A percentile compares a stretch with the other conserved stretches of the same genome.
phyloP scores from a whole-genome alignment of 2,797 vertebrate genomes.

The Rhabdophis nuchalis region DNA sequence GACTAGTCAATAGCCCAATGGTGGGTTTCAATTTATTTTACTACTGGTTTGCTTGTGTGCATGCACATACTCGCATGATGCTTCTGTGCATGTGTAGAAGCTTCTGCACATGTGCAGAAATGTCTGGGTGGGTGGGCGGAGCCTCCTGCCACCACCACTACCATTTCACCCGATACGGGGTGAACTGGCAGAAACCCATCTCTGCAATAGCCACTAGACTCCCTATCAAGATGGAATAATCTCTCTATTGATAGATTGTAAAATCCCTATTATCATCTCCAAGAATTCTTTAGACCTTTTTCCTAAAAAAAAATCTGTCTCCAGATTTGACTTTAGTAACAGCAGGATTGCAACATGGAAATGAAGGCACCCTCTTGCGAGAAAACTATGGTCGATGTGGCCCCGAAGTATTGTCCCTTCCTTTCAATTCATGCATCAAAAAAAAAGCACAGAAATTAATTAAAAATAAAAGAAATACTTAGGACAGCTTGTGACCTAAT shows the following conservation, averaged over 20 bases:
- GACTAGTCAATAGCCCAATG: not conserved
- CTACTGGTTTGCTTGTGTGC: too few species aligned
- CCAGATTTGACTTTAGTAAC: not conserved
- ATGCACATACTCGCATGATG: too few species aligned
- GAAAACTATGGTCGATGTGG: not conserved
- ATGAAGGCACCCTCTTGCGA: not conserved
- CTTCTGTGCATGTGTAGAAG: too few species aligned
- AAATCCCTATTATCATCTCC: not conserved
- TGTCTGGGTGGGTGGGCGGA: too few species aligned
- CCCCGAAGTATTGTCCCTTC: not conserved
- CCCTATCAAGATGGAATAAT: not conserved
- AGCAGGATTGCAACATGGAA: not conserved
- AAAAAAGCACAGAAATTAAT: too few species aligned
- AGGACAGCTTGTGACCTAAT: not conserved
- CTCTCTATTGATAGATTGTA: not conserved
- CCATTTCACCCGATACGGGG: too few species aligned
- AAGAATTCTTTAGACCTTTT: not conserved
- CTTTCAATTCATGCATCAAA: not conserved
- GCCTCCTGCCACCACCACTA: too few species aligned
- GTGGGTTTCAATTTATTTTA: too few species aligned
- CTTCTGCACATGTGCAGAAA: too few species aligned
- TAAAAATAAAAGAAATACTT: not conserved
- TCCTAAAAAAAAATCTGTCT: not conserved
- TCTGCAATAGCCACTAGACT: fast-evolving
- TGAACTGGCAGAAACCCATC: too few species aligned